A percentile compares a stretch with the other conserved stretches of the same genome.
Conservation (phyloP, 2,797 vertebrate species). For the Sebastes iracundus region DNA sequence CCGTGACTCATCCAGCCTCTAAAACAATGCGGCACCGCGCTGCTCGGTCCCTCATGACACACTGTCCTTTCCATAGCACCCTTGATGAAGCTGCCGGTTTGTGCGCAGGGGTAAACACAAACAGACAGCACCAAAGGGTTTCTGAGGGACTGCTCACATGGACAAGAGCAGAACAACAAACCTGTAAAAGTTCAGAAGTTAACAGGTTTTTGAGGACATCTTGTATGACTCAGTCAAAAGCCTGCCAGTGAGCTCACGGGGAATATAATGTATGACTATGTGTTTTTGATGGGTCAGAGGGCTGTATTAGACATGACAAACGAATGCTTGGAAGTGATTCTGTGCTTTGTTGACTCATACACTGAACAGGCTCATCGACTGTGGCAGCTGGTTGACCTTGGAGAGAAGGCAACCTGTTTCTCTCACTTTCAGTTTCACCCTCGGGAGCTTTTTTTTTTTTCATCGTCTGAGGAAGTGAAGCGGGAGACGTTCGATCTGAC, state of each 20-base stretch:
- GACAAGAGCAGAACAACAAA: background rate
- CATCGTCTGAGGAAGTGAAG: slow-evolving; percentile 40
- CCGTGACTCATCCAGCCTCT: slow-evolving; percentile 72
- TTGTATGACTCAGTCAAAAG: slow-evolving; percentile 43
- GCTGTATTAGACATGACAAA: slow-evolving; percentile 32
- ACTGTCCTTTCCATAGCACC: slow-evolving; percentile 65
- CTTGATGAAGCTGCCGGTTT: slow-evolving; percentile 50
- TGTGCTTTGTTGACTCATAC: slow-evolving; percentile 61
- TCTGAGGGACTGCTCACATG: slow-evolving; percentile 3
- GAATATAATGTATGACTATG: slow-evolving; percentile 28
- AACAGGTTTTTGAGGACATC: slow-evolving; percentile 31
- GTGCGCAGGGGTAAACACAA: slow-evolving; percentile 55
- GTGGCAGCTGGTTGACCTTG: slow-evolving; percentile 75
- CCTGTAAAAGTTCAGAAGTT: background rate
- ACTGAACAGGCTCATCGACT: slow-evolving; percentile 64
- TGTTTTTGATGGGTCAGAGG: slow-evolving; percentile 11
- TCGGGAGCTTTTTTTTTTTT: slow-evolving; percentile 8
- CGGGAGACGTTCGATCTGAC: slow-evolving; percentile 51
- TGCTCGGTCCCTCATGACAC: slow-evolving; percentile 55
- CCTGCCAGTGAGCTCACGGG: slow-evolving; percentile 23
- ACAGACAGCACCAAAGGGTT: slow-evolving; percentile 50
- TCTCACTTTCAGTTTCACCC: slow-evolving; percentile 56
- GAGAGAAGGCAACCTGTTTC: slow-evolving; percentile 58
- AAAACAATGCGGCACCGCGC: slow-evolving; percentile 70
- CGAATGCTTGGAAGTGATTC: slow-evolving; percentile 30